These are phyloP conservation scores for Globia sparganii DNA, from an alignment of 2,888 invertebrate genomes.

Conservation along the genomic window DNA sequence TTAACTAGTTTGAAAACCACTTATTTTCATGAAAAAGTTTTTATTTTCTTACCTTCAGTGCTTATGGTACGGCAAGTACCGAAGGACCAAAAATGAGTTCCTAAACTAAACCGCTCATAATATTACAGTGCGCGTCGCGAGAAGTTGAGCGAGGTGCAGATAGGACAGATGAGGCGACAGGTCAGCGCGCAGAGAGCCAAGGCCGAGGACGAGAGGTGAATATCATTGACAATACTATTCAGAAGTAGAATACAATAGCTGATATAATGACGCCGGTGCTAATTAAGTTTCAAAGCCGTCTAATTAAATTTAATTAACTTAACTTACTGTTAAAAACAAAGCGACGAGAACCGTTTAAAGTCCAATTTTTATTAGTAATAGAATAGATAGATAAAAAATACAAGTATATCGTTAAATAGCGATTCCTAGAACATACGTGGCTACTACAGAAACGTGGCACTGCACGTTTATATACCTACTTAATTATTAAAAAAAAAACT, in stretches of 20 bases:
- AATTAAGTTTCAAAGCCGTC: background rate
- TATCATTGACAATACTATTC: conserved; percentile 59
- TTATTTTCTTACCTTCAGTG: background rate
- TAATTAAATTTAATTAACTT: background rate
- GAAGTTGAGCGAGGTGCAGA: conserved; percentile 94
- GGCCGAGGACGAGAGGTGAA: conserved; percentile 95
- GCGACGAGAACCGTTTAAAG: background rate
- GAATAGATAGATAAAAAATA: background rate
- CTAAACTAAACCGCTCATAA: conserved; percentile 54
- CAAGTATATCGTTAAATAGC: background rate
- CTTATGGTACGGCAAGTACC: conserved; percentile 2
- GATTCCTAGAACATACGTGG: conserved; percentile 14
- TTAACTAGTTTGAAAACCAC: conserved; percentile 17
- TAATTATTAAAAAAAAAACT: conserved; percentile 11
- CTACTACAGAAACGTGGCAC: background rate
- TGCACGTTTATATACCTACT: background rate
- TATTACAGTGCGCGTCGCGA: conserved; percentile 91
- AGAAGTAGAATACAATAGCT: conserved; percentile 4
- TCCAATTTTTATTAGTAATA: background rate
- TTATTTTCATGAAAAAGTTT: background rate
- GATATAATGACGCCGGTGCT: background rate
- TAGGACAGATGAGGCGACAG: conserved; percentile 95
- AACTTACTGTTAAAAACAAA: background rate
- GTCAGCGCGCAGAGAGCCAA: conserved; percentile 94
- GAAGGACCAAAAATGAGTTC: conserved; percentile 36